phyloP scores from a whole-genome alignment of 2,113 vertebrate genomes.

The Struthio camelus region DNA sequence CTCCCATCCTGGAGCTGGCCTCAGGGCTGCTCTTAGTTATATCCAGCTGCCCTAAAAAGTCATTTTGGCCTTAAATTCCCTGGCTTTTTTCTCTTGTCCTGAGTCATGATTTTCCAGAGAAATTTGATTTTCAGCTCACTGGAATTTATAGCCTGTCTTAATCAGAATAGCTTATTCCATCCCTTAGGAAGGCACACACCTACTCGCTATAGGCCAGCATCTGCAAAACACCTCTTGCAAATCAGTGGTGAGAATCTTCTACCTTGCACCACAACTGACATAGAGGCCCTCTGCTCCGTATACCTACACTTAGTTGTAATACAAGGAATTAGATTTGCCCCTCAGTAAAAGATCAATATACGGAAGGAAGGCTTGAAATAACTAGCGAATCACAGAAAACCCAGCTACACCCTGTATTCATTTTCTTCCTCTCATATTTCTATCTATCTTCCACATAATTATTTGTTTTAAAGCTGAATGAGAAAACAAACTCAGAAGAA shows the following conservation, averaged over 20 bases:
- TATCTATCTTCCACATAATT: neutral
- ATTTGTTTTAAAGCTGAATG: neutral
- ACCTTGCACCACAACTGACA: neutral
- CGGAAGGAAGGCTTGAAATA: neutral
- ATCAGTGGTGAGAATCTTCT: neutral
- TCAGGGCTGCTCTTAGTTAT: neutral
- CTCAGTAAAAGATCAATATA: neutral
- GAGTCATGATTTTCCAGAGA: neutral
- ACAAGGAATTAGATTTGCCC: neutral
- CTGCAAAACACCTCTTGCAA: neutral
- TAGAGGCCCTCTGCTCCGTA: neutral
- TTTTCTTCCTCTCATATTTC: neutral
- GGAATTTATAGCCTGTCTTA: neutral
- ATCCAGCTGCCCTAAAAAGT: neutral
- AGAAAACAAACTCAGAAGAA: neutral
- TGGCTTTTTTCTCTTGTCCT: neutral
- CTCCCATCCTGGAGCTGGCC: neutral
- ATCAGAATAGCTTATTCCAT: neutral
- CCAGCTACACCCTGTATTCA: neutral
- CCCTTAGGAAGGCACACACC: neutral
- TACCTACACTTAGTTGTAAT: neutral
- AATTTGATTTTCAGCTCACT: neutral
- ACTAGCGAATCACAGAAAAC: neutral
- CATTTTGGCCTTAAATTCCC: neutral
- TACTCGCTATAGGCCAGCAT: neutral